Evolutionary conservation across 2,797 vertebrate species (phyloP).

Genomic region (Calcarius lapponicus): DNA sequence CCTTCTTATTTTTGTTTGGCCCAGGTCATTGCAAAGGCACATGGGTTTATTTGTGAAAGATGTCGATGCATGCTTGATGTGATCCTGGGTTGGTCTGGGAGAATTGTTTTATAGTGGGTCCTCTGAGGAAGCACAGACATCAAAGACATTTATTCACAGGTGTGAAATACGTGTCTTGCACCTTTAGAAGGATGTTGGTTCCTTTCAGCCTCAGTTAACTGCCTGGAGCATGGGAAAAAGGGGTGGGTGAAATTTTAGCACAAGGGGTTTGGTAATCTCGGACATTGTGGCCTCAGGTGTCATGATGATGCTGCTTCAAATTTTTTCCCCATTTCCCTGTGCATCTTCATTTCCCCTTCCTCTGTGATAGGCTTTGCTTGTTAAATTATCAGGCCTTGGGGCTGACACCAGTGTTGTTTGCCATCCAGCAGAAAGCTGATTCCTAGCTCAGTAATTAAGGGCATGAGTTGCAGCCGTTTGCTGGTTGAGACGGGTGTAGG

Average conservation of each 20-base stretch:
- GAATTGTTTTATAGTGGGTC: background rate
- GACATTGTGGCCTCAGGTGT: background rate
- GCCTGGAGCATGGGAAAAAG: background rate
- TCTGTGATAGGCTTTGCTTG: background rate
- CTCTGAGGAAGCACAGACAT: background rate
- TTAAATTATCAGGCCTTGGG: background rate
- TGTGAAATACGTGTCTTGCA: background rate
- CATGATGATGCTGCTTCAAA: background rate
- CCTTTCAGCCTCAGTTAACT: background rate
- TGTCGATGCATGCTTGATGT: background rate
- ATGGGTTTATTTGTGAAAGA: background rate
- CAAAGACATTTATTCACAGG: background rate
- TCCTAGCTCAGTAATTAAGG: background rate
- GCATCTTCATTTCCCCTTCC: background rate
- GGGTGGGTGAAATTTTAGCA: background rate
- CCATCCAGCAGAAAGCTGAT: background rate
- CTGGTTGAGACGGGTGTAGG: background rate
- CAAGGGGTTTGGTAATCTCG: background rate
- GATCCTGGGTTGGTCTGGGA: rapidly evolving
- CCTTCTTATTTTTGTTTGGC: background rate
- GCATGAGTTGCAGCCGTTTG: background rate
- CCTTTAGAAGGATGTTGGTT: background rate
- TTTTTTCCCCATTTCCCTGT: background rate
- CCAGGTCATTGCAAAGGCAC: background rate
- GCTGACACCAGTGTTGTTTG: background rate